Evolutionary conservation across 1,140 invertebrate species (phyloP), one percentile per base, ranked within the genome.

Genomic region (Kradibia gibbosae): DNA sequence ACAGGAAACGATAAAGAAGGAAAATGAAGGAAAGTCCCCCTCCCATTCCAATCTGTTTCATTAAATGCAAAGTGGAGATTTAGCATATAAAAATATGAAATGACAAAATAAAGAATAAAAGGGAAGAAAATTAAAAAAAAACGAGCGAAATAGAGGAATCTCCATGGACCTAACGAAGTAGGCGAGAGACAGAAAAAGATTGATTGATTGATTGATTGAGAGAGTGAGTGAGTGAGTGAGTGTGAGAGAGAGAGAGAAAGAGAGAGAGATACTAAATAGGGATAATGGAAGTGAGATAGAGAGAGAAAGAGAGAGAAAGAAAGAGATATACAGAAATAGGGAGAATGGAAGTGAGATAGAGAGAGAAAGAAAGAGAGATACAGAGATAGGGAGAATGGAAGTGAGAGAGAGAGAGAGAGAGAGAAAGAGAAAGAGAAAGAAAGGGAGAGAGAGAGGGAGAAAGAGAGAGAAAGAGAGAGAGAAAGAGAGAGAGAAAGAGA

Each of bases 51-150:
- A 82, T 82, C 50, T 82, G 80, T 82, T 82, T 82, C 80, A 82
- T 82, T 78, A 82, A 77, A 81, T 76, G 65, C 73, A 81, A 81
- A 82, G 80, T 73, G 65, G 53, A 78, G 75, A 78, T 76, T 81
- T 77, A 77, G 75, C 67, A 77, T 77, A 76, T 34, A 55, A n/a
- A 50, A 75, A 70, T 76, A 57, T 36, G 36, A 60, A 73, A 45
- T 45, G 36, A 45, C 25, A 57, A 28, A 13, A 57, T 5, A 75
- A 31, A 60, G 31, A 53, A 80, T 7, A 74, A 50, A 74, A 25
- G 71, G 57, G 20, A 77, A 48, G 45, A 72, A 48, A 34, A 71
- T 70, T 28, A 34, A 45, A 31, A 17, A 72, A 1, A 39, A 45
- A 20, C 28, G 13, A 31, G 48, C 0, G 53, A n/a, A n/a, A n/a